A percentile compares a stretch with the other conserved stretches of the same genome.
phyloP scores from a whole-genome alignment of 2,797 vertebrate species.

The Pygocentrus nattereri region DNA sequence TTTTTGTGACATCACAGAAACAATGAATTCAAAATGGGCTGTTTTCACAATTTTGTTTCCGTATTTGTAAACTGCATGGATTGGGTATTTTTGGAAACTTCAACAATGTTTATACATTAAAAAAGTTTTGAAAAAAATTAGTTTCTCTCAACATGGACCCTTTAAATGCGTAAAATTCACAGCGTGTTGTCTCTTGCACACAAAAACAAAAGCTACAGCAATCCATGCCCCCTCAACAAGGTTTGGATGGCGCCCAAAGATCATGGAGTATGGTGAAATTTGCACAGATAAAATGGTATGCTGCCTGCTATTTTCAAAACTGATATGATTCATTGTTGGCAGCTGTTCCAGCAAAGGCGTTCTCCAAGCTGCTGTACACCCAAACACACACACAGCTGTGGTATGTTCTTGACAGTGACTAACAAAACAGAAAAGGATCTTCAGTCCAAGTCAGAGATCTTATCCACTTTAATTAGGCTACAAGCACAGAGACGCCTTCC shows the following conservation, averaged over 20 bases:
- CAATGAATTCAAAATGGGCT: no score
- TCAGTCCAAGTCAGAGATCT: conserved; percentile 17
- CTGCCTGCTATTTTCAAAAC: conserved; percentile 4
- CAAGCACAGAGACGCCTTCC: conserved; percentile 4
- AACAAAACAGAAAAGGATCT: conserved; percentile 22
- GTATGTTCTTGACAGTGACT: not conserved
- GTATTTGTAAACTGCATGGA: no score
- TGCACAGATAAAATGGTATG: not conserved
- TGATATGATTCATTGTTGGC: not conserved
- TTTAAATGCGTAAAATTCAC: not conserved
- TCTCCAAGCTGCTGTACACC: not conserved
- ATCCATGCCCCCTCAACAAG: no score
- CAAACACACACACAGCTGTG: not conserved
- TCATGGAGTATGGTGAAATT: not conserved
- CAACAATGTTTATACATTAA: no score
- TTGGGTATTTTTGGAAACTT: no score
- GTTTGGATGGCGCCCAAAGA: not conserved
- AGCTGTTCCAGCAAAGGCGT: not conserved
- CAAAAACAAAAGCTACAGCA: not conserved
- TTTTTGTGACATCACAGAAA: no score
- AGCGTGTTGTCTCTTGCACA: not conserved
- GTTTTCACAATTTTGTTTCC: no score
- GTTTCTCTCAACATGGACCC: no score
- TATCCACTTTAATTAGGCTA: conserved; percentile 1
- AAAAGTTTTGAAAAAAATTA: no score